Base-by-base conservation (phyloP, 2,797 vertebrate genomes). In the Acipenser oxyrinchus region DNA sequence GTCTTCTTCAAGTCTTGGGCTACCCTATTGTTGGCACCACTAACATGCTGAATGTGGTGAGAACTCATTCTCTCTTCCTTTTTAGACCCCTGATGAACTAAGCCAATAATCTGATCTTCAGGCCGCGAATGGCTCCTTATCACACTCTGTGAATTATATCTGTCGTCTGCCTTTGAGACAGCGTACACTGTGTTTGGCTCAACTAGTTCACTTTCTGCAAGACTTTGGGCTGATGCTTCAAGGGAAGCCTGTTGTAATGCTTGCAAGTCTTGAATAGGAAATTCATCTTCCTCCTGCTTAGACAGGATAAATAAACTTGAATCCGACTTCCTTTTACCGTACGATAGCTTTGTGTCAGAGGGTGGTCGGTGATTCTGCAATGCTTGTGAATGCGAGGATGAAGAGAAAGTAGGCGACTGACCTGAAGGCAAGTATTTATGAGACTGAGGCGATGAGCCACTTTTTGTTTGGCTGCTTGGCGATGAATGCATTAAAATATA, bases 121-220 rank as follows among this genome's bases (percentile, higher is more conserved):
- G 93, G 89, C 50, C 90, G 90, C 11, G 94, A 94, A 79, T 91
- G 96, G 80, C 92, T 97, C 81, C 94, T 91, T 73, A 97, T 98
- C 7, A 99, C 94, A 15, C 93, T 96, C 80, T 96, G 95, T 66
- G 93, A 89, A 76, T 90, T 90, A 68, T 95, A 94, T 66, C 92
- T 86, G 76, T 97, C 94, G 51, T 96, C 94, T 81, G 92, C 87
- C 84, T 98, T 98, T 49, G 95, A 95, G 75, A 92, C 87, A 66
- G 93, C 92, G 65, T 93, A 96, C 67, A 93, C 83, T 11, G 90
- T 78, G 66, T 95, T 94, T 76, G 93, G 93, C 71, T 82, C 77
- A 2, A 12, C 78, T 65, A 93, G 82, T 65, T 89, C 90, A 69
- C 81, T 87, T 52, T 89, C 86, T 0, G 90, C 72, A n/a, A 91